Evolutionary conservation across 2,113 vertebrate species (phyloP), one percentile per base, ranked within the genome.

Genomic region (Clinocottus analis): DNA sequence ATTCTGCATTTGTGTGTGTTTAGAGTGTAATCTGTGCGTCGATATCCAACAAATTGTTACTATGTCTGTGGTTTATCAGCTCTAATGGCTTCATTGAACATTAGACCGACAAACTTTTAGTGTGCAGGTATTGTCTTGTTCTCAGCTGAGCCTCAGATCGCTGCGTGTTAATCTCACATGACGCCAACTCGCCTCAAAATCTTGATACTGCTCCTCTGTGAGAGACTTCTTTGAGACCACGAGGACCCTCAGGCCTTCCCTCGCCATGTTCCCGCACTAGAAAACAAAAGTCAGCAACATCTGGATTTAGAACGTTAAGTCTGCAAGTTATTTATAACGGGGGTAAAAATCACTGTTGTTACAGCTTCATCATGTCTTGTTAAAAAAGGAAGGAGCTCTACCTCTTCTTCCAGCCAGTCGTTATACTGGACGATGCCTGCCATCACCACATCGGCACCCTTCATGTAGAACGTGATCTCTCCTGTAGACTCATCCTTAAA

Each of bases 331-430:
- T 21, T 60, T 68, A 45, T 35, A 29, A 80, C 17, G 0, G 33
- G 11, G 41, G n/a, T 59, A 23, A 78, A 47, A 88, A 75, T 39
- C 51, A 3, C 51, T 4, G 56, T 47, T 27, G 11, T 11, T 51
- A 14, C 17, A 65, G 77, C 19, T 62, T 55, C 23, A 45, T 55
- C 16, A 5, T 23, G 29, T 74, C 61, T 27, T 31, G 10, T 19
- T 10, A 39, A 33, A 58, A 47, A 49, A n/a, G n/a, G 3, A 21
- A 21, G 13, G 31, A 63, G 45, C 11, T 25, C 0, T 84, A 99
- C 97, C 97, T 99, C 98, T 75, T 98, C 98, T 74, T 99, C 98
- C 85, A 99, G 95, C 98, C 98, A 99, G 89, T 99, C 98, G 0
- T 98, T 99, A 84, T 99, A 99, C 86, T 99, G 98, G 79, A 99